A percentile compares a stretch with the other conserved stretches of the same genome.
phyloP scores from a whole-genome alignment of 2,888 invertebrate species.

The Trichopoda pennipes region DNA sequence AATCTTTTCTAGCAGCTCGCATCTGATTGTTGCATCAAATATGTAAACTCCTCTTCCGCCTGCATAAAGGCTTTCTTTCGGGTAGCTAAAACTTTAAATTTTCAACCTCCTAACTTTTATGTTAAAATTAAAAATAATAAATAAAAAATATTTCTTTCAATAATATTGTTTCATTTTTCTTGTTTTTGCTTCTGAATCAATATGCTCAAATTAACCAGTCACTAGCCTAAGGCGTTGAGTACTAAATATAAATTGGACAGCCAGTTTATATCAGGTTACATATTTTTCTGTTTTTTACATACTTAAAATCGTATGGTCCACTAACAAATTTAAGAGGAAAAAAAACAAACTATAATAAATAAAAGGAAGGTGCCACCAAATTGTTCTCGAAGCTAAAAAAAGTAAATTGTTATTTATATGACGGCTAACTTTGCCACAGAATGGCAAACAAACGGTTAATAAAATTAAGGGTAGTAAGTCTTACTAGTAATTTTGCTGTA shows the following conservation, averaged over 20 bases:
- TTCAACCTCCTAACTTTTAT: no score
- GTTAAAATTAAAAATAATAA: background rate
- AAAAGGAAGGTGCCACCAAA: conserved; percentile 27
- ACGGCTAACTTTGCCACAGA: conserved; percentile 17
- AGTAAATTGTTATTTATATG: background rate
- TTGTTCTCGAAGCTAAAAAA: background rate
- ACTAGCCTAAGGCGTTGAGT: conserved; percentile 59
- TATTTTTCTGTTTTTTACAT: background rate
- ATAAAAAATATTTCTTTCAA: background rate
- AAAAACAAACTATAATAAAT: background rate
- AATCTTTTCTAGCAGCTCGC: no score
- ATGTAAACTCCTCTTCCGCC: no score
- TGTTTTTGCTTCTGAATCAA: background rate
- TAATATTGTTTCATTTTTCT: background rate
- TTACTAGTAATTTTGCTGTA: conserved; percentile 66
- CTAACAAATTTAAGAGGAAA: no score
- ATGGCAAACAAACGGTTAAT: conserved; percentile 45
- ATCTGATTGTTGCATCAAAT: no score
- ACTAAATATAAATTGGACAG: conserved; percentile 36
- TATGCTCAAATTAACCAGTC: conserved; percentile 57
- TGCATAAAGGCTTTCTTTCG: no score
- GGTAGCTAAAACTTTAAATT: no score
- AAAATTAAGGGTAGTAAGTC: conserved; percentile 70
- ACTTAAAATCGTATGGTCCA: background rate
- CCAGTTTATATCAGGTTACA: conserved; percentile 23